Conservation (phyloP, 1,140 invertebrate genomes). For the Pteromalus puparum region DNA sequence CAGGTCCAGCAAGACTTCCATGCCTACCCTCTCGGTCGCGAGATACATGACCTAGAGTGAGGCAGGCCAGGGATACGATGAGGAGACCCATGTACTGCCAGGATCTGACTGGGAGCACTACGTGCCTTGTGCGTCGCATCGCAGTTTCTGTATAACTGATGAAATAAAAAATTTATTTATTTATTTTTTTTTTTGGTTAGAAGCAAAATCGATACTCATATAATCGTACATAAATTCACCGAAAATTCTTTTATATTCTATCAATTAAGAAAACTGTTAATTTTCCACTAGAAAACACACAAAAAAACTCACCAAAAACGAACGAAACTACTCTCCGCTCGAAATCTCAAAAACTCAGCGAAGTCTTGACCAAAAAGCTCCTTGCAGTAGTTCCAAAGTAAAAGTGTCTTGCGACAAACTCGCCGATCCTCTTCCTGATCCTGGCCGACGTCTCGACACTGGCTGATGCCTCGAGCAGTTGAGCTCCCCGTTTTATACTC, state of each 20-base stretch:
- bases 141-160: slow-evolving; percentile 34
- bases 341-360: not conserved
- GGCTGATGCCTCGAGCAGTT: slow-evolving; percentile 57
- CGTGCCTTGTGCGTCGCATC: slow-evolving; percentile 68
- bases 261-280: not conserved
- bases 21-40: slow-evolving; percentile 68
- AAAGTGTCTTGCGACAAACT: slow-evolving; percentile 6
- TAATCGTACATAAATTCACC: too few species aligned
- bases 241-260: not conserved
- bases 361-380: not conserved
- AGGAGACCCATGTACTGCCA: slow-evolving; percentile 70
- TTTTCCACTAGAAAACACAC: not conserved
- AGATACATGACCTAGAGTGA: slow-evolving; percentile 68
- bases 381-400: slow-evolving; percentile 15
- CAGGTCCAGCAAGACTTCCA: slow-evolving; percentile 67
- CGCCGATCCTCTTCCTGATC: not conserved
- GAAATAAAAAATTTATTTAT: not conserved
- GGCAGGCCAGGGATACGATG: slow-evolving; percentile 68
- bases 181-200: not conserved
- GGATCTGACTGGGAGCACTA: slow-evolving; percentile 67
- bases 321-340: not conserved
- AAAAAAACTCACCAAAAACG: not conserved
- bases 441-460: slow-evolving; percentile 45
- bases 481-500: slow-evolving; percentile 64
- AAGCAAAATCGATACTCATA: too few species aligned